Base-by-base conservation (phyloP, 92 coral and sea anemone genomes). In the Meandrina meandrites region DNA sequence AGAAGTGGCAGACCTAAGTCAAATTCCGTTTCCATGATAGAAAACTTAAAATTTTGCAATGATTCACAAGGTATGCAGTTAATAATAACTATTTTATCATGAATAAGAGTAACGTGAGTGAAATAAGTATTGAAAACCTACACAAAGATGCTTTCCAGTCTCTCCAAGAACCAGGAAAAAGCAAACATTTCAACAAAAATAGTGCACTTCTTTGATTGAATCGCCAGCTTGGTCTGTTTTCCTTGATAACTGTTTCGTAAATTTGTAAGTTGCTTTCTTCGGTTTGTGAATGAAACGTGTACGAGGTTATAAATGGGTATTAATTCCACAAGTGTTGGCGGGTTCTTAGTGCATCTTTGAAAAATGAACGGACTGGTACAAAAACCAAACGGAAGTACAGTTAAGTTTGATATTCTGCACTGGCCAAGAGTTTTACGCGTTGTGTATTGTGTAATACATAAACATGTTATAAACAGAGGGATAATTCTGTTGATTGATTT, bases 31-130 rank as follows among this genome's bases (percentile, higher is more conserved):
- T 57, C 60, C 67, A 57, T 19, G 50, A 47, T 34, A 16, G 85
- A 81, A 21, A 57, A 67, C 60, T 17, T 67, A 13, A 66, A 10
- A 30, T 4, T 47, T 81, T 27, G 7, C n/a, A 67, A 45, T 42
- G n/a, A n/a, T 45, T 16, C 76, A 13, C 54, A 81, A 66, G 85
- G 85, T 81, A 68, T 40, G 85, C 0, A 62, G 27, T 58, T 10
- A 58, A 7, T n/a, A 58, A 58, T 58, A 58, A 58, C 60, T 21
- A 54, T 54, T 18, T 54, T 54, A 16, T 58, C 67, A 58, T 58
- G 28, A 4, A 22, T 58, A 58, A 58, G 67, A 58, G 28, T 4
- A 18, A 58, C 67, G 28, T 58, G 67, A 58, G 67, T 17, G 67
- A 58, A 58, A 58, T 58, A 4, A 2, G 67, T 58, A 22, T 58